Conservation (phyloP, 2,113 vertebrate species). For the Atherinomorus stipes region DNA sequence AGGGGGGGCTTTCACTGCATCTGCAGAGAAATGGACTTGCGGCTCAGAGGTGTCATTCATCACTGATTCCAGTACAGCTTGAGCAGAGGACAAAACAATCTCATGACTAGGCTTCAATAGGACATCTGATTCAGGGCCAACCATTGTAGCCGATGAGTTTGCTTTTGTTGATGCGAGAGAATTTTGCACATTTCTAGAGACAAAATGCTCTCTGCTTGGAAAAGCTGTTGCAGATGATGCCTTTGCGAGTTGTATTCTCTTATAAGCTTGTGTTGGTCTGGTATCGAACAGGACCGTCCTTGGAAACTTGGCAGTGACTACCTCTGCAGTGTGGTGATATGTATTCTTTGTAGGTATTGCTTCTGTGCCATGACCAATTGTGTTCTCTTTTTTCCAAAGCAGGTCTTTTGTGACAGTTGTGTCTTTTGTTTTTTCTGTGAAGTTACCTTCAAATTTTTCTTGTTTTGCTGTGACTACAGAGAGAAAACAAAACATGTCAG, state of each 20-base stretch:
- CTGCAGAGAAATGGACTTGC: conserved; percentile 51
- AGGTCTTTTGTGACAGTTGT: conserved; percentile 52
- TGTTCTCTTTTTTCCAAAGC: conserved; percentile 48
- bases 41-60: conserved; percentile 58
- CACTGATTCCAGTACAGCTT: conserved; percentile 46
- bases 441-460: conserved; percentile 55
- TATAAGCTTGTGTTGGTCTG: conserved; percentile 31
- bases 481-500: conserved; percentile 39
- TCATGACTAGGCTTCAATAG: conserved; percentile 57
- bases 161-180: conserved; percentile 16
- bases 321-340: conserved; percentile 20
- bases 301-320: conserved; percentile 39
- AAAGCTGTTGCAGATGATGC: conserved; percentile 15
- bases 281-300: conserved; percentile 49
- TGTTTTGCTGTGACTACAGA: conserved; percentile 53
- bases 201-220: conserved; percentile 8
- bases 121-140: conserved; percentile 36
- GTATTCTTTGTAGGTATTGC: conserved; percentile 48
- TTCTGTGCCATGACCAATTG: conserved; percentile 31
- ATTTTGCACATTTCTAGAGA: conserved; percentile 37
- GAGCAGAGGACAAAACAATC: conserved; percentile 34
- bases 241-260: conserved; percentile 35
- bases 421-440: conserved; percentile 50
- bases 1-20: conserved; percentile 45
- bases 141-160: conserved; percentile 15